These are phyloP conservation scores for Thinocorus orbignyianus DNA, from an alignment of 2,113 vertebrate genomes.

Conservation along the genomic window DNA sequence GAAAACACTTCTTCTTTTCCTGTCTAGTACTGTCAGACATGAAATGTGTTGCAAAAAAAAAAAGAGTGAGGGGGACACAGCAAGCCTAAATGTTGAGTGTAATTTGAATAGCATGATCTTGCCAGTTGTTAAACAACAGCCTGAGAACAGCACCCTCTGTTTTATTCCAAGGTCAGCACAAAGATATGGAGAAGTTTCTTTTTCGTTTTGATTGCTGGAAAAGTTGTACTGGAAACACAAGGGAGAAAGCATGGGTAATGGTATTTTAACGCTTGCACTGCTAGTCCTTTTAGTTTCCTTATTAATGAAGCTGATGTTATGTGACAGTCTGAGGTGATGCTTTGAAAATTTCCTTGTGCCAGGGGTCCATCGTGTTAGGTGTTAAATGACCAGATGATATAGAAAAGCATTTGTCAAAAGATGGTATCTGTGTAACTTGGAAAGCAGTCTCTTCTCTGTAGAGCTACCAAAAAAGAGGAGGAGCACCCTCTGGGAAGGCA, in stretches of 20 bases:
- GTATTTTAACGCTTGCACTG: background rate
- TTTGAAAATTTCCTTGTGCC: background rate
- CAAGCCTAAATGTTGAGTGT: background rate
- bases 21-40: background rate
- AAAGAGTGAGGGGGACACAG: background rate
- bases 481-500: background rate
- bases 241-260: background rate
- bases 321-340: background rate
- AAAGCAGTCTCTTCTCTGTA: background rate
- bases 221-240: background rate
- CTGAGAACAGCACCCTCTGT: background rate
- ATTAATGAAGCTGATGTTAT: background rate
- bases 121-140: background rate
- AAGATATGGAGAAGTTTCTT: background rate
- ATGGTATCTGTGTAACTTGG: background rate
- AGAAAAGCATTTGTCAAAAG: background rate
- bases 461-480: background rate
- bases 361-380: background rate
- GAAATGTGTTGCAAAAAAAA: background rate
- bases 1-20: background rate
- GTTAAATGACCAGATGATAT: background rate
- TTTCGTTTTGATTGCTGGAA: background rate
- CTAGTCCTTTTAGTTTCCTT: background rate
- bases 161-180: conserved; percentile 9
- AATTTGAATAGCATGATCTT: background rate